phyloP scores from a whole-genome alignment of 2,797 vertebrate genomes.

The Sebastolobus alascanus region DNA sequence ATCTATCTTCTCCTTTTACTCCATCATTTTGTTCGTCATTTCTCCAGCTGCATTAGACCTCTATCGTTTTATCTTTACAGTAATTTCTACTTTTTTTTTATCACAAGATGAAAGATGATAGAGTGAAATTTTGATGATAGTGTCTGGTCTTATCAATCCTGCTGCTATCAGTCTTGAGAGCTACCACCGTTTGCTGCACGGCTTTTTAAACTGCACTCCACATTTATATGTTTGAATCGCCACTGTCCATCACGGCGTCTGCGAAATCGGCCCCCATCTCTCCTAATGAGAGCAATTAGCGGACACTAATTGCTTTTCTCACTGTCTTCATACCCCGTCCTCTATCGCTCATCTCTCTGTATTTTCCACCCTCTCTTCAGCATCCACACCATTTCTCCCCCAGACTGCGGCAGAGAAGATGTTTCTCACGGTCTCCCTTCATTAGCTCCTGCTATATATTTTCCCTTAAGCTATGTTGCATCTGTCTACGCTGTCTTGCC shows the following conservation, averaged over 20 bases:
- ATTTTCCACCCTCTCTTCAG: slow-evolving; percentile 40
- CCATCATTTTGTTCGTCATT: slow-evolving; percentile 28
- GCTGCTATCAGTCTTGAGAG: slow-evolving; percentile 59
- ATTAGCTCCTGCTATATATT: slow-evolving; percentile 38
- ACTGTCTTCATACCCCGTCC: slow-evolving; percentile 53
- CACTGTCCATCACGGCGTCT: slow-evolving; percentile 44
- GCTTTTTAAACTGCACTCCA: slow-evolving; percentile 41
- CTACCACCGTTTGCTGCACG: slow-evolving; percentile 26
- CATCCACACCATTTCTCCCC: slow-evolving; percentile 25
- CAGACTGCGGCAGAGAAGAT: slow-evolving; percentile 16
- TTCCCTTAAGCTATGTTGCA: slow-evolving; percentile 33
- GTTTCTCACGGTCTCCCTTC: slow-evolving; percentile 50
- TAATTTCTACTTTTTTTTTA: slow-evolving; percentile 38
- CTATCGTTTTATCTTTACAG: slow-evolving; percentile 43
- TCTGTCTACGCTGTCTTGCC: slow-evolving; percentile 1
- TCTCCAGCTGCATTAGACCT: slow-evolving; percentile 8
- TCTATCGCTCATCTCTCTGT: slow-evolving; percentile 16
- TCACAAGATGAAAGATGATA: slow-evolving; percentile 40
- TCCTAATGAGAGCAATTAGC: slow-evolving; percentile 80
- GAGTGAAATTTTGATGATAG: slow-evolving; percentile 57
- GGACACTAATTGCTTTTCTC: slow-evolving; percentile 75
- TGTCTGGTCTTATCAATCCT: slow-evolving; percentile 61
- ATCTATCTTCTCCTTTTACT: slow-evolving; percentile 28
- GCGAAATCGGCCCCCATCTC: slow-evolving; percentile 57
- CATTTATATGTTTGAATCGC: slow-evolving; percentile 40